Conservation (phyloP, 1,140 invertebrate genomes). For the Drosophila chauvacae region DNA sequence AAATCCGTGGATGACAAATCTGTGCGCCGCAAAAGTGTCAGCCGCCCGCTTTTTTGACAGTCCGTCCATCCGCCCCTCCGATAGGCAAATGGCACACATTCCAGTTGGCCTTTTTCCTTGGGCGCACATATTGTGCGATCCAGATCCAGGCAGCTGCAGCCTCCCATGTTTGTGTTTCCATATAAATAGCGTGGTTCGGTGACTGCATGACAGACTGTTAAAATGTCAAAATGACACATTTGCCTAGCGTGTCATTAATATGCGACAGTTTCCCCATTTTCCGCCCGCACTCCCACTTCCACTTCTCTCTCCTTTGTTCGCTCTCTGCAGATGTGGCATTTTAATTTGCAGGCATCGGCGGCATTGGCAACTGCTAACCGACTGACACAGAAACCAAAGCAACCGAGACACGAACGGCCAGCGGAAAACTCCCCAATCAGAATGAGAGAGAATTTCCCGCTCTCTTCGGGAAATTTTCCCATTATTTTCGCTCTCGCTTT, state of each 20-base stretch:
- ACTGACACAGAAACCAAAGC: constrained; percentile 75
- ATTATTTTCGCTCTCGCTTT: constrained; percentile 48
- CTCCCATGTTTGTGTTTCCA: constrained; percentile 59
- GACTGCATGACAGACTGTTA: constrained; percentile 82
- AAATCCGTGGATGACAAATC: constrained; percentile 81
- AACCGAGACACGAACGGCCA: constrained; percentile 38
- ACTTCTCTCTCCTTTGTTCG: neutral
- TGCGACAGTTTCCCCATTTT: constrained; percentile 62
- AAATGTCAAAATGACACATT: constrained; percentile 83
- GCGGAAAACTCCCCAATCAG: constrained; percentile 23
- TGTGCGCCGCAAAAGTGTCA: constrained; percentile 75
- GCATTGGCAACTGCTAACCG: constrained; percentile 73
- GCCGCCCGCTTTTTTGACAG: constrained; percentile 29
- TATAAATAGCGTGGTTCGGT: constrained; percentile 78
- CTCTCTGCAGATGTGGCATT: constrained; percentile 52
- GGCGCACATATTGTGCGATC: constrained; percentile 33
- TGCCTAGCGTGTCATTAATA: constrained; percentile 83
- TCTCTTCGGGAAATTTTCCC: constrained; percentile 57
- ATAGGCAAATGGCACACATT: constrained; percentile 81
- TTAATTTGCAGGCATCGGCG: constrained; percentile 63
- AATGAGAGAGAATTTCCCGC: constrained; percentile 42
- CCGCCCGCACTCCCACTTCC: constrained; percentile 1
- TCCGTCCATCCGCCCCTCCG: constrained; percentile 36
- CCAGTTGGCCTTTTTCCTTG: constrained; percentile 57
- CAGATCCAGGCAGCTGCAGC: constrained; percentile 54